Percentiles rank a stretch among this genome's conserved stretches.
Evolutionary conservation across 2,113 vertebrate species (phyloP).

Genomic region (Sinocyclocheilus anshuiensis): DNA sequence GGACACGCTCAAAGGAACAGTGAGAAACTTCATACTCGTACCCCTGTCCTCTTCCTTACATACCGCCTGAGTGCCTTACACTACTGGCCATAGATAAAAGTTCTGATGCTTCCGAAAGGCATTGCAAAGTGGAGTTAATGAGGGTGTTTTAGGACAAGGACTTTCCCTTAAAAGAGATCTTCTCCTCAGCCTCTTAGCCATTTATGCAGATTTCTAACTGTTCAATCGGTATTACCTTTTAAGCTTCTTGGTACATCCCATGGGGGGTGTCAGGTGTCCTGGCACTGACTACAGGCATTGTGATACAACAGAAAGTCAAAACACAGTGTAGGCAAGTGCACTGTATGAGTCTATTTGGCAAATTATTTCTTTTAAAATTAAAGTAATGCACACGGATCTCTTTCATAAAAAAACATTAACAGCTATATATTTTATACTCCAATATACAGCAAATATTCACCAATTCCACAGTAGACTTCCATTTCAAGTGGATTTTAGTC

Average conservation of each 20-base stretch:
- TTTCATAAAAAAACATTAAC: not conserved
- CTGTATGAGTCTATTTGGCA: not conserved
- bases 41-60: slow-evolving; percentile 36
- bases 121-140: slow-evolving; percentile 37
- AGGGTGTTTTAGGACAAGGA: slow-evolving; percentile 5
- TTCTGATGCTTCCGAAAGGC: slow-evolving; percentile 26
- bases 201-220: slow-evolving; percentile 41
- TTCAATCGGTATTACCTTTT: slow-evolving; percentile 21
- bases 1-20: slow-evolving; percentile 43
- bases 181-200: slow-evolving; percentile 17
- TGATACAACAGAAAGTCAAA: slow-evolving; percentile 14
- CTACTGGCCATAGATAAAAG: slow-evolving; percentile 19
- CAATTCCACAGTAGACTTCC: not conserved
- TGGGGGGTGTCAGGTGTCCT: slow-evolving; percentile 49
- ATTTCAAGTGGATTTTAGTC: not conserved
- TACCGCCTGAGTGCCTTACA: slow-evolving; percentile 28
- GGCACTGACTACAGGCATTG: slow-evolving; percentile 18
- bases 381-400: not conserved
- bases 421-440: not conserved
- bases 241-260: slow-evolving; percentile 42
- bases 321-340: not conserved
- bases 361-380: not conserved
- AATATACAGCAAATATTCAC: not conserved
- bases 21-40: slow-evolving; percentile 29
- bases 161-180: slow-evolving; percentile 27